Conservation (phyloP, 2,113 vertebrate genomes). For the Takifugu bimaculatus region DNA sequence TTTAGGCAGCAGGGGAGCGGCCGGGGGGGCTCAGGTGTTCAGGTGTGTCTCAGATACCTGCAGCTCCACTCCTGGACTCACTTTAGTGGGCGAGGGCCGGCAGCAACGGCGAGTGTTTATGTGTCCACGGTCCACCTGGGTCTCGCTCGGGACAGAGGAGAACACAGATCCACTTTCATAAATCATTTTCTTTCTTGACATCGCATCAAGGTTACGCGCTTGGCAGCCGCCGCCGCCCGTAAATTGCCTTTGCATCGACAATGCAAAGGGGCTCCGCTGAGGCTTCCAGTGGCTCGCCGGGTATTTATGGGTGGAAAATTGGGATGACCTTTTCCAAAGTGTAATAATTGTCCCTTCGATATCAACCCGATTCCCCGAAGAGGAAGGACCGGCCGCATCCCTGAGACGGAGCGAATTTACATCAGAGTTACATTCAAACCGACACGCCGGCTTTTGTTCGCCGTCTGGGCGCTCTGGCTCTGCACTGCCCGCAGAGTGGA, state of each 20-base stretch:
- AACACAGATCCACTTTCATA: constrained; percentile 62
- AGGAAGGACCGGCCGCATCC: constrained; percentile 4
- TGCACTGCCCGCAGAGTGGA: constrained; percentile 31
- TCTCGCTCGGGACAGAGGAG: constrained; percentile 34
- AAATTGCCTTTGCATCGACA: constrained; percentile 62
- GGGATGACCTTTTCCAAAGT: constrained; percentile 51
- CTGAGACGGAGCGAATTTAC: constrained; percentile 9
- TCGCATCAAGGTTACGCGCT: constrained; percentile 62
- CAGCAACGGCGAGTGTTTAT: not conserved
- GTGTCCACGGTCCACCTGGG: constrained; percentile 61
- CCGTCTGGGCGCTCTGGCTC: constrained; percentile 6
- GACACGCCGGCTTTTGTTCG: constrained; percentile 34
- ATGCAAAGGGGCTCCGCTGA: constrained; percentile 44
- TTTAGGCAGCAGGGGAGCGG: constrained; percentile 23
- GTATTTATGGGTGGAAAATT: constrained; percentile 51
- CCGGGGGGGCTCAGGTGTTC: constrained; percentile 11
- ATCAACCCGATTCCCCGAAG: constrained; percentile 15
- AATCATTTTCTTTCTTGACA: constrained; percentile 64
- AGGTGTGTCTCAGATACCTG: not conserved
- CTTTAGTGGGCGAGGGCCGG: too few species aligned
- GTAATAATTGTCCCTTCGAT: constrained; percentile 31
- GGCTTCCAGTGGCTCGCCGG: constrained; percentile 31
- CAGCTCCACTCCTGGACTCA: not conserved
- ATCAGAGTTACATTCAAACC: not conserved
- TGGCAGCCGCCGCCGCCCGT: constrained; percentile 49